Percentiles rank a stretch among this genome's conserved stretches.
These are phyloP conservation scores for Agrochola lychnidis DNA, from an alignment of 2,888 invertebrate species.

Conservation along the genomic window DNA sequence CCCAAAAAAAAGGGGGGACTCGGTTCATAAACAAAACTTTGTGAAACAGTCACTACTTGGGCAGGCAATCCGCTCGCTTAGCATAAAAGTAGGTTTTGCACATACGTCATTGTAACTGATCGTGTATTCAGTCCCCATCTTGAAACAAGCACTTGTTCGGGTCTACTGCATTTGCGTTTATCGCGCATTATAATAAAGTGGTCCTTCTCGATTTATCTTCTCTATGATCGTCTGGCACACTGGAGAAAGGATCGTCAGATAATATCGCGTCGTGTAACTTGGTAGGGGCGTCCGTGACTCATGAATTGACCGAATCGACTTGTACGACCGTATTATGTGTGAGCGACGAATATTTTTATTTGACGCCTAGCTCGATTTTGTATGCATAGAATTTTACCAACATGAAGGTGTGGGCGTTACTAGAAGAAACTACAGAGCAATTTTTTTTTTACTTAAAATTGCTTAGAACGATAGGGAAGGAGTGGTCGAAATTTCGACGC, in stretches of 20 bases:
- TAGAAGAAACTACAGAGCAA: background rate
- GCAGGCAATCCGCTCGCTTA: background rate
- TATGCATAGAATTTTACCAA: constrained; percentile 25
- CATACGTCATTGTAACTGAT: background rate
- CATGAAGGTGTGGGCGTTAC: background rate
- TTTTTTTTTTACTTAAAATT: no score
- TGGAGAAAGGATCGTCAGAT: constrained; percentile 53
- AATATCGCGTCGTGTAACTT: constrained; percentile 37
- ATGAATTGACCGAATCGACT: constrained; percentile 49
- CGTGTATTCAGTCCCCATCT: background rate
- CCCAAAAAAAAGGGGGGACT: background rate
- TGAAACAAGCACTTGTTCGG: background rate
- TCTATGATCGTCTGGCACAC: constrained; percentile 19
- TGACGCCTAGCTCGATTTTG: background rate
- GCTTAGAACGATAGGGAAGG: no score
- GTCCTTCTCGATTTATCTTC: constrained; percentile 24
- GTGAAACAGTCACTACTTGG: background rate
- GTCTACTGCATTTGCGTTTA: constrained; percentile 1
- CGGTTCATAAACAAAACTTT: background rate
- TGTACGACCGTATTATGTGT: constrained; percentile 31
- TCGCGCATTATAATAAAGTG: background rate
- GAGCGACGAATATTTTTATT: constrained; percentile 33
- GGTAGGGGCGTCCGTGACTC: constrained; percentile 48
- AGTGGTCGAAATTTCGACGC: background rate
- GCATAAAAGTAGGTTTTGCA: background rate